Percentiles rank a stretch among this genome's conserved stretches.
These are phyloP conservation scores for Diploptera punctata DNA, from an alignment of 2,888 invertebrate genomes.

Conservation along the genomic window DNA sequence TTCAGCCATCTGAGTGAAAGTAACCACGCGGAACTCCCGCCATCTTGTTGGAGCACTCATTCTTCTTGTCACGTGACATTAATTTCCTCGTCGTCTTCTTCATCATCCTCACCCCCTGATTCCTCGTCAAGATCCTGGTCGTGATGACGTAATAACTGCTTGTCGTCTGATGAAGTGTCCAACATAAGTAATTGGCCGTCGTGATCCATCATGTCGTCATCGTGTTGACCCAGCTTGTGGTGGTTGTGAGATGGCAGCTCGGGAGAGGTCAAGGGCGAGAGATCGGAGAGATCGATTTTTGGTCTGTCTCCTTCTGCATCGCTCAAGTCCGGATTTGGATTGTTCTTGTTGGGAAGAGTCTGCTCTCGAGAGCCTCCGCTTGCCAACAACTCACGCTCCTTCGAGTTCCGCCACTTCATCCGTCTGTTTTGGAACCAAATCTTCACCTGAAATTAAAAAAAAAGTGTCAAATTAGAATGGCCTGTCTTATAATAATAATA, in stretches of 20 bases:
- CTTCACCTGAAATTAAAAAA: slow-evolving; percentile 73
- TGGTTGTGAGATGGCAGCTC: slow-evolving; percentile 34
- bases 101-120: slow-evolving; percentile 58
- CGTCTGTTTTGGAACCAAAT: slow-evolving; percentile 97
- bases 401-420: slow-evolving; percentile 99
- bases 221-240: slow-evolving; percentile 31
- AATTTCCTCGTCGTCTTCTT: slow-evolving; percentile 82
- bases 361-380: slow-evolving; percentile 94
- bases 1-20: too few relatives aligned
- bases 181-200: neutral
- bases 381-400: slow-evolving; percentile 92
- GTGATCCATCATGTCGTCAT: neutral
- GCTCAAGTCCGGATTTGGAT: slow-evolving; percentile 93
- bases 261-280: slow-evolving; percentile 62
- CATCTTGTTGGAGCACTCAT: neutral
- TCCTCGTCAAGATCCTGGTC: slow-evolving; percentile 48
- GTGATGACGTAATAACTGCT: slow-evolving; percentile 45
- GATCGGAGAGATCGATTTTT: slow-evolving; percentile 64
- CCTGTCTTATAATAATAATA: too few relatives aligned
- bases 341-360: slow-evolving; percentile 95
- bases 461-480: too few relatives aligned
- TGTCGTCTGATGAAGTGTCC: slow-evolving; percentile 2
- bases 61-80: slow-evolving; percentile 77
- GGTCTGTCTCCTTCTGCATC: slow-evolving; percentile 86
- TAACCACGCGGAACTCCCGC: too few relatives aligned